Evolutionary conservation across 1,140 invertebrate genomes (phyloP).

Genomic region (Drosophila virilis): DNA sequence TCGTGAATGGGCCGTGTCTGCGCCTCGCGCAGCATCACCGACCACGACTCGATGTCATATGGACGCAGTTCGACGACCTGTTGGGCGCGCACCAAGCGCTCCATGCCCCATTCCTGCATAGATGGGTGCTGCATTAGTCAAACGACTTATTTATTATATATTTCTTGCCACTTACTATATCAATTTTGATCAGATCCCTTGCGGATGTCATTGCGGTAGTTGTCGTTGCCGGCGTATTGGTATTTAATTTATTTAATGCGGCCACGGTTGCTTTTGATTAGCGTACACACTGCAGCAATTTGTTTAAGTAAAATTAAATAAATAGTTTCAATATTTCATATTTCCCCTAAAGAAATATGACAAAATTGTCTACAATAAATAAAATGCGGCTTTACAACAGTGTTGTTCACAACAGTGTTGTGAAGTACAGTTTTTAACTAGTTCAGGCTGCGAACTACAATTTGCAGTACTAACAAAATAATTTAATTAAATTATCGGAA

Average conservation of each 20-base stretch:
- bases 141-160: neutral
- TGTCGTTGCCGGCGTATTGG: constrained; percentile 36
- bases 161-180: constrained; percentile 71
- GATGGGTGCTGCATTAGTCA: neutral
- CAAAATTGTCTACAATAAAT: constrained; percentile 37
- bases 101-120: constrained; percentile 92
- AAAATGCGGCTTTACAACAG: constrained; percentile 42
- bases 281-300: neutral
- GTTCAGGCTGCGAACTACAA: neutral
- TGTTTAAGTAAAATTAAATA: neutral
- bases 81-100: constrained; percentile 91
- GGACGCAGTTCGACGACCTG: constrained; percentile 92
- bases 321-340: constrained; percentile 17
- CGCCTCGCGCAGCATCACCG: constrained; percentile 95
- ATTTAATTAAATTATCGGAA: neutral
- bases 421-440: constrained; percentile 9
- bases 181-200: constrained; percentile 80
- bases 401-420: constrained; percentile 26
- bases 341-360: constrained; percentile 21
- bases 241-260: neutral
- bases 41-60: constrained; percentile 99
- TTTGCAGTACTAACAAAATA: neutral
- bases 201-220: constrained; percentile 62
- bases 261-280: neutral
- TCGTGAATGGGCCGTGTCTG: constrained; percentile 96